phyloP scores from a whole-genome alignment of 1,140 invertebrate genomes.

The Cheumatopsyche charites region DNA sequence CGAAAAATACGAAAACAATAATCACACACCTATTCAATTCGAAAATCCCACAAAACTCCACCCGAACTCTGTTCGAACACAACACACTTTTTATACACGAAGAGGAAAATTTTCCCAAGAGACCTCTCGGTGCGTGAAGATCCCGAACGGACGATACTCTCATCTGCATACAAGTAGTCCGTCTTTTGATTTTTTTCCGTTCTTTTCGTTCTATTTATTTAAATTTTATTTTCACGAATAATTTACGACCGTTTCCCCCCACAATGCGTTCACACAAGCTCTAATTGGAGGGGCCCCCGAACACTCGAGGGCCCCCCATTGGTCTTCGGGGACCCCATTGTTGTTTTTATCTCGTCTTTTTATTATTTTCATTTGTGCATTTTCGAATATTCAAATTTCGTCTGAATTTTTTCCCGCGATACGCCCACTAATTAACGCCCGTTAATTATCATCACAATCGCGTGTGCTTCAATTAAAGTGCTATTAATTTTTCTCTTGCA shows the following conservation, averaged over 20 bases:
- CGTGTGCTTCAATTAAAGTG: not conserved
- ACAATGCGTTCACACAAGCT: not conserved
- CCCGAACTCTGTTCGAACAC: no score
- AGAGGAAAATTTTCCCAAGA: not conserved
- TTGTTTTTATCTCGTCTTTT: not conserved
- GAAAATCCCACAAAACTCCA: not conserved
- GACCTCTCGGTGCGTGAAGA: not conserved
- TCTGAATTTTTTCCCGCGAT: not conserved
- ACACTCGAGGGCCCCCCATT: not conserved
- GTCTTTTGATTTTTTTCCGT: not conserved
- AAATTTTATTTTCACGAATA: not conserved
- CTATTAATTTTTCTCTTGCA: no score
- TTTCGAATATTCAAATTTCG: not conserved
- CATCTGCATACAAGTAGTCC: no score
- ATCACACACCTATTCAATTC: no score
- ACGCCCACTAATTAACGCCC: slow-evolving; percentile 3
- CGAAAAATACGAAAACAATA: no score
- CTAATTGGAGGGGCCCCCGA: not conserved
- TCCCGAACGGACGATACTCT: not conserved
- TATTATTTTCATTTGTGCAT: no score
- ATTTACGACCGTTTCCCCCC: not conserved
- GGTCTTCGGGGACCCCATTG: not conserved
- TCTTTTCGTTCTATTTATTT: not conserved
- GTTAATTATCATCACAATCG: slow-evolving; percentile 9
- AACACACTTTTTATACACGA: no score